A percentile compares a stretch with the other conserved stretches of the same genome.
Conservation (phyloP, 2,888 invertebrate genomes). For the Orchesellides sinensis region DNA sequence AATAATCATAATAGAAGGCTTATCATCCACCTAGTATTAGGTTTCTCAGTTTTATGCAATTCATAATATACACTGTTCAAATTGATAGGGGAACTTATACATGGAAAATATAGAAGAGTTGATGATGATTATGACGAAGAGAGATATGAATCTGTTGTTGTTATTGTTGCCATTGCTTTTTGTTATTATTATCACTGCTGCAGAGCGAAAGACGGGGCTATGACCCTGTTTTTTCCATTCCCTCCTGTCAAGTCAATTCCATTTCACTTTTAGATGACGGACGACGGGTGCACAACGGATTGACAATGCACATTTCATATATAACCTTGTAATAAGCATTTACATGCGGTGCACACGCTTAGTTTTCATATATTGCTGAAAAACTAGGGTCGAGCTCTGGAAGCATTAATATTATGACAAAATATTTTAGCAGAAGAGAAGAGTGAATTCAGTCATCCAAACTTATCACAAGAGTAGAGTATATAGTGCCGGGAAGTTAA, state of each 20-base stretch:
- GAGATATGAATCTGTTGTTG: conserved; percentile 42
- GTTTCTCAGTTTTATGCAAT: background rate
- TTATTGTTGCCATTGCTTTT: conserved; percentile 21
- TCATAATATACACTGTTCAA: background rate
- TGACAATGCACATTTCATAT: too few relatives aligned
- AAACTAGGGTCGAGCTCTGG: background rate
- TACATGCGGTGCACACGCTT: too few relatives aligned
- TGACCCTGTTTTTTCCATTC: conserved; percentile 35
- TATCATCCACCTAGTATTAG: conserved; percentile 27
- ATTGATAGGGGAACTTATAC: background rate
- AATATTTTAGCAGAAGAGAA: conserved; percentile 20
- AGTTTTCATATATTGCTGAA: background rate
- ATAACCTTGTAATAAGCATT: too few relatives aligned
- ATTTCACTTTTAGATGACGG: background rate
- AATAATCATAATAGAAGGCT: conserved; percentile 30
- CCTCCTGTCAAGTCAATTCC: background rate
- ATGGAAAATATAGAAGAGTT: background rate
- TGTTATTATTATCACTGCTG: conserved; percentile 24
- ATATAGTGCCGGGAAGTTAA: background rate
- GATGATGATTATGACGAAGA: conserved; percentile 22
- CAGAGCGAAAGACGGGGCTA: conserved; percentile 25
- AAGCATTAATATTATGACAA: conserved; percentile 25
- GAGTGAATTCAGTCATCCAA: background rate
- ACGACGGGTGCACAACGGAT: background rate
- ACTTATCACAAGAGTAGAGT: too few relatives aligned